Evolutionary conservation across 2,888 invertebrate genomes (phyloP).

Genomic region (Glaucopsyche alexis): DNA sequence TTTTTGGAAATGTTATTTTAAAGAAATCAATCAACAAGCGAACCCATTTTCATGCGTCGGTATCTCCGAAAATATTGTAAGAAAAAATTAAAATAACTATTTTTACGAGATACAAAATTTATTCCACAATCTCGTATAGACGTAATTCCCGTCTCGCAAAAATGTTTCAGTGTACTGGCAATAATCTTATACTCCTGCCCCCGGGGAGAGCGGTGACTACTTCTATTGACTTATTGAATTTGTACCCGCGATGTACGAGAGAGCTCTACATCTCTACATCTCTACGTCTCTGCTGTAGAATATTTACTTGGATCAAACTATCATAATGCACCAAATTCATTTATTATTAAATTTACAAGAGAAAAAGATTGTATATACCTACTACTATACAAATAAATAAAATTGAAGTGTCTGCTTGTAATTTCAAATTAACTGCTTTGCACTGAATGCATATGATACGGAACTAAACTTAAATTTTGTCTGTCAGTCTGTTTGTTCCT

Average conservation of each 20-base stretch:
- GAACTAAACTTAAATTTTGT: too few species aligned
- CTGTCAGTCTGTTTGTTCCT: too few species aligned
- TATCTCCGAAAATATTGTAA: too few species aligned
- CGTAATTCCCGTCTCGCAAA: constrained; percentile 12
- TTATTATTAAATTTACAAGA: too few species aligned
- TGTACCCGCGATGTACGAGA: constrained; percentile 35
- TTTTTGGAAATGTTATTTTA: too few species aligned
- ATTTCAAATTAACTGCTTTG: too few species aligned
- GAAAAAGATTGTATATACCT: too few species aligned
- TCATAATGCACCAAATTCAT: background rate
- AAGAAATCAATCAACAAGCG: too few species aligned
- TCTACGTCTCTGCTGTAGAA: background rate
- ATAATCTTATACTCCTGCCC: constrained; percentile 37
- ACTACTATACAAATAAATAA: too few species aligned
- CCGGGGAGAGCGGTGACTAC: constrained; percentile 35
- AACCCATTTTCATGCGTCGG: too few species aligned
- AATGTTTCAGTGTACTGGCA: constrained; percentile 29
- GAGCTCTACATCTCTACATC: constrained; percentile 2
- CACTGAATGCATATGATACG: too few species aligned
- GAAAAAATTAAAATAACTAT: background rate
- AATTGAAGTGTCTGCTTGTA: too few species aligned
- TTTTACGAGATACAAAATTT: constrained; percentile 10
- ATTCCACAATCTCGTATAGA: background rate
- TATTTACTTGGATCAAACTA: background rate
- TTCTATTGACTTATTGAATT: constrained; percentile 41